Evolutionary conservation across 2,113 vertebrate species (phyloP), one percentile per base, ranked within the genome.

Genomic region (Nesospiza acunhae): DNA sequence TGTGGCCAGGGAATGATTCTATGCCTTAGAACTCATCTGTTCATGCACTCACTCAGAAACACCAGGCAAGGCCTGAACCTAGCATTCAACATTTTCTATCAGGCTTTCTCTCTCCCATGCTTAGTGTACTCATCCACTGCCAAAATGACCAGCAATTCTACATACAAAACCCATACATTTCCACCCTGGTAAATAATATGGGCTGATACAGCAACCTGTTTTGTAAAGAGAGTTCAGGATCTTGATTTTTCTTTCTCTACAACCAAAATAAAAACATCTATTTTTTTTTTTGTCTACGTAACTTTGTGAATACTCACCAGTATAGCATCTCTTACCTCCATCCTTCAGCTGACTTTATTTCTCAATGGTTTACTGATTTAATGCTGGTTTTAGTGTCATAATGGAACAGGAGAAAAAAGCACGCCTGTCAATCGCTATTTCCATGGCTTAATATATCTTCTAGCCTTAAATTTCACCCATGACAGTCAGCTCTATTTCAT

Each of bases 401-500:
- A 72, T 31, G 64, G 53, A 89, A 88, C 9, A 90, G 33, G 10
- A 87, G 28, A 68, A 87, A 87, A 81, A 79, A 88, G 5, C 55
- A 47, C 0, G 0, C 19, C n/a, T 88, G 60, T 68, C 84, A 72
- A 10, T 69, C 30, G 68, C 20, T 56, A 64, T 64, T 90, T 96
- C 56, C 53, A 84, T 13, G 50, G 70, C 41, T 84, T 84, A 76
- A 90, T 92, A 84, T 72, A 55, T 62, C 73, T 90, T 42, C 24
- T 41, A 82, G 79, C 21, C 74, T 87, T 77, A 93, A 52, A 84
- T 87, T 89, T 75, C 46, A 82, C 15, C 64, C 56, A 69, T 2
- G 4, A 69, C 69, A 92, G 49, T 22, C 62, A 84, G 21, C 21
- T 75, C 50, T 75, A 42, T 49, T 89, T 72, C 37, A 58, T 81